A percentile compares a stretch with the other conserved stretches of the same genome.
Conservation (phyloP, 2,888 invertebrate species). For the Hesperia comma region DNA sequence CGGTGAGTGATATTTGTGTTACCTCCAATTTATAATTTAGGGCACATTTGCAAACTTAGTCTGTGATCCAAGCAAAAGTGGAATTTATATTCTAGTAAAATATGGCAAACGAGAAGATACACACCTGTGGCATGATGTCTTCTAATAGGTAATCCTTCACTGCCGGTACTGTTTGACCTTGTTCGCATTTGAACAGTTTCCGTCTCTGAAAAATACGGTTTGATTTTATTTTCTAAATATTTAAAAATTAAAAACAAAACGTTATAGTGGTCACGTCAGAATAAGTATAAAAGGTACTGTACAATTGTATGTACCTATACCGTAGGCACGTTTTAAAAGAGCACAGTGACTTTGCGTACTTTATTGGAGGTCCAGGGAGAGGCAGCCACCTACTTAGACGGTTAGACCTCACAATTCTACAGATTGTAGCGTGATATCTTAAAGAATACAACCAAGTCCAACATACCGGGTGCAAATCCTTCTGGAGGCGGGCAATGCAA, state of each 20-base stretch:
- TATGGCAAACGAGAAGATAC: not conserved
- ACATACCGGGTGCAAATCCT: constrained; percentile 80
- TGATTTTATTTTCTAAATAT: constrained; percentile 41
- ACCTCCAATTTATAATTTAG: no score
- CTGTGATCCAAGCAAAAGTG: constrained; percentile 13
- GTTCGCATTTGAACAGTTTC: constrained; percentile 83
- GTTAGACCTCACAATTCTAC: no score
- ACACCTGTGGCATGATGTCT: constrained; percentile 84
- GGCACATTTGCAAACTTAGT: constrained; percentile 10
- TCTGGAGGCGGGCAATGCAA: constrained; percentile 90
- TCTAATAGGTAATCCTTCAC: constrained; percentile 83
- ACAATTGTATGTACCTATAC: no score
- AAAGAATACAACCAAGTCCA: no score
- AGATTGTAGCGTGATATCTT: no score
- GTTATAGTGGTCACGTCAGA: no score
- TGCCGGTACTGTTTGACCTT: constrained; percentile 83
- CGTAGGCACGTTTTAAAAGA: no score
- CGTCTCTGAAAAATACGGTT: constrained; percentile 65
- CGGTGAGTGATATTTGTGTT: not conserved
- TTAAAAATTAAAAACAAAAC: no score
- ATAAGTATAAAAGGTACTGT: no score
- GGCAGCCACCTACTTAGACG: no score
- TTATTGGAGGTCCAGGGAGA: no score
- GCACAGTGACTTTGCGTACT: no score
- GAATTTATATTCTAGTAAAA: not conserved